A percentile compares a stretch with the other conserved stretches of the same genome.
phyloP scores from a whole-genome alignment of 2,888 invertebrate genomes.

The Tetragnatha montana region DNA sequence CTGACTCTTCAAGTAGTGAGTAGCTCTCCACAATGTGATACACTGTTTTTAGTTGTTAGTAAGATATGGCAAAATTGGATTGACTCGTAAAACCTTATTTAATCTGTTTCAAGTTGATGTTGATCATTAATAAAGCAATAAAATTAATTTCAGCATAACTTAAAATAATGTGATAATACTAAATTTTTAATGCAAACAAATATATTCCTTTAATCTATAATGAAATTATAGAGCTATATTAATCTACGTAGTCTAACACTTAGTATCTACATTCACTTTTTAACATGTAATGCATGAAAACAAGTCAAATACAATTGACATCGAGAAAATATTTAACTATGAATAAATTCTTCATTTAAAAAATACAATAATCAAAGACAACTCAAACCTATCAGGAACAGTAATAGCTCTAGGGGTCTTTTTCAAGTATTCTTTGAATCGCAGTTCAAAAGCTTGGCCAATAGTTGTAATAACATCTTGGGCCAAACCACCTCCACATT shows the following conservation, averaged over 20 bases:
- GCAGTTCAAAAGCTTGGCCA: slow-evolving; percentile 96
- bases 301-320: no score
- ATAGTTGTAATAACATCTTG: slow-evolving; percentile 98
- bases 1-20: no score
- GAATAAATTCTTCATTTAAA: not conserved
- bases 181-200: no score
- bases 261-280: not conserved
- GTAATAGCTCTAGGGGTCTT: slow-evolving; percentile 71
- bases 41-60: no score
- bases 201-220: not conserved
- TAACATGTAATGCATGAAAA: no score
- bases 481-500: slow-evolving; percentile 91
- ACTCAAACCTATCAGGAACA: slow-evolving; percentile 69
- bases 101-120: no score
- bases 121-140: no score
- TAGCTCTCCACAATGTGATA: no score
- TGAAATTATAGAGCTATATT: not conserved
- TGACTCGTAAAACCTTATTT: no score
- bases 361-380: not conserved
- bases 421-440: slow-evolving; percentile 73
- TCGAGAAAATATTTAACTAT: not conserved
- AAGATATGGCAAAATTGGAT: no score
- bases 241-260: not conserved
- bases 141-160: no score
- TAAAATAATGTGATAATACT: no score